A percentile compares a stretch with the other conserved stretches of the same genome.
Evolutionary conservation across 2,888 invertebrate species (phyloP).

Genomic region (Scotopteryx bipunctaria): DNA sequence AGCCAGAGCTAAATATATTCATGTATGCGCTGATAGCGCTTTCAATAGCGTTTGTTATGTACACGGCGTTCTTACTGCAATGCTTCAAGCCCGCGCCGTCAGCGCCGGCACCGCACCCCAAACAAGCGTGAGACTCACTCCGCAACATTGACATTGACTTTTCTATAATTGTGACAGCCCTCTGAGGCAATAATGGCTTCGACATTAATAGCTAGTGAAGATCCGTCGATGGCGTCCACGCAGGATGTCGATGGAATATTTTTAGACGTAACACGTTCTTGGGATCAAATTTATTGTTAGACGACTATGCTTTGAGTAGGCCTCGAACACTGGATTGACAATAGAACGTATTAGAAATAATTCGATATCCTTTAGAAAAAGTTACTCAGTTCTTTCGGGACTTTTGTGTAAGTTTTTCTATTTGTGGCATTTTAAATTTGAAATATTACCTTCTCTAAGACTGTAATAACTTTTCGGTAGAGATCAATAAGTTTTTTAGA

Average conservation of each 20-base stretch:
- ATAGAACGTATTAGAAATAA: conserved; percentile 37
- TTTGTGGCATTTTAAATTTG: conserved; percentile 56
- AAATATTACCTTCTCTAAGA: conserved; percentile 59
- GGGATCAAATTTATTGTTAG: conserved; percentile 72
- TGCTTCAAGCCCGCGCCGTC: conserved; percentile 91
- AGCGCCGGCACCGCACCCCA: conserved; percentile 85
- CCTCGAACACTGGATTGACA: conserved; percentile 49
- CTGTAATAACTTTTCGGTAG: conserved; percentile 55
- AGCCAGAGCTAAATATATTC: conserved; percentile 95
- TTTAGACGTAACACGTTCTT: conserved; percentile 62
- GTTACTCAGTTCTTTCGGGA: conserved; percentile 13
- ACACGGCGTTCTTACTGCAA: conserved; percentile 95
- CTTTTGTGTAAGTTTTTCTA: conserved; percentile 38
- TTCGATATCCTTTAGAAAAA: conserved; percentile 33
- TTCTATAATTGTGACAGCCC: conserved; percentile 47
- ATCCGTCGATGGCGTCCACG: conserved; percentile 42
- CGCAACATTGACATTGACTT: conserved; percentile 38
- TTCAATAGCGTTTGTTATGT: conserved; percentile 92
- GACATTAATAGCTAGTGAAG: conserved; percentile 49
- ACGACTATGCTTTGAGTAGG: conserved; percentile 14
- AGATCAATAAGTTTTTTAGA: conserved; percentile 49
- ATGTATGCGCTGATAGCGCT: conserved; percentile 96
- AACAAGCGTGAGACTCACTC: conserved; percentile 83
- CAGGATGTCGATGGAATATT: conserved; percentile 43
- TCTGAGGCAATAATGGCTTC: conserved; percentile 39